Base-by-base conservation (phyloP, 2,888 invertebrate species). In the Allolobophora icterica region DNA sequence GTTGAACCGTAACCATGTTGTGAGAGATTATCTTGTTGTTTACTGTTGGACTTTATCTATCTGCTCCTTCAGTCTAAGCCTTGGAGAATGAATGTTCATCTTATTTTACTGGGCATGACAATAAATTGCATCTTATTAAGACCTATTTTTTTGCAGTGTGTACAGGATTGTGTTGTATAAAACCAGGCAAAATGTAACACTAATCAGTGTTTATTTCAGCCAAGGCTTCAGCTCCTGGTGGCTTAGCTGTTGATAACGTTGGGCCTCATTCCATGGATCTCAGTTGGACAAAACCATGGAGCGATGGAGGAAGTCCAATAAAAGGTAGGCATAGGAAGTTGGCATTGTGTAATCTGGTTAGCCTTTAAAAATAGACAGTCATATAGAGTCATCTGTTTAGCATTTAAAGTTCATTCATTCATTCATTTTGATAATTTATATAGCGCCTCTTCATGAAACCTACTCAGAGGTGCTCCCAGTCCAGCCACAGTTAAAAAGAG, bases 241-340 rank as follows among this genome's bases (percentile, higher is more conserved):
- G 97, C 93, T 98, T 98, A 0, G 97, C 97, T 93, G 97, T 99
- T 87, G 96, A 97, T 30, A 99, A 99, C 93, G 98, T 98, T 97
- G 99, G 99, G 95, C 95, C 95, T 84, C 95, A 97, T 89, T 97
- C 97, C 95, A 98, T 98, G 6, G 99, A 99, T 94, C 97, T 99
- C 58, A 97, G 97, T 93, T 99, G 99, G 99, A 97, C 98, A 94
- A 97, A 97, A 93, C 98, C 99, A 0, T 96, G 96, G 0, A 97
- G 96, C 92, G 99, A 99, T 94, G 99, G 99, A 92, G 99, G 99
- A 89, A 97, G 98, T 89, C 97, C 97, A 92, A 97, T 99, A 90
- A 98, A 98, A 35, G 99, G 95, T 92, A 15, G 19, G 45, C 89
- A 89, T 30, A 34, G 89, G 40, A 35, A 35, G 38, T n/a, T n/a